Evolutionary conservation across 2,888 invertebrate genomes (phyloP), one percentile per base, ranked within the genome.

Genomic region (Drosophila ochracea): DNA sequence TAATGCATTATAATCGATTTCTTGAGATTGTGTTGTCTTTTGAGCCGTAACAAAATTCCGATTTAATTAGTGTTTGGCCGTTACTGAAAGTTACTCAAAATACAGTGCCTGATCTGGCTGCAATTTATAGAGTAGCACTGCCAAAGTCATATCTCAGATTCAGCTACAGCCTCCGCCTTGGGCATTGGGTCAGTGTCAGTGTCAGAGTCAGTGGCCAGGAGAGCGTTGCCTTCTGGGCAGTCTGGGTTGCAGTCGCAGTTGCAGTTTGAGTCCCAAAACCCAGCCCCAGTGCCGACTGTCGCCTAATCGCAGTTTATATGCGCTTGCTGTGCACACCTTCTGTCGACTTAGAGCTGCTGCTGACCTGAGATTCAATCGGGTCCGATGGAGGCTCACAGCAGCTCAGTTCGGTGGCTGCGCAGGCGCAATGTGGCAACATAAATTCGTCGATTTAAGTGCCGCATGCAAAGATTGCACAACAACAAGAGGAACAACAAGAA

Each of bases 261-360:
- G 33, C 41, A 13, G 25, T 19, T 10, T 2, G 13, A 60, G n/a
- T 19, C 19, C 10, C 59, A 30, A 47, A 16, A 10, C 33, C 33
- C 68, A 28, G 54, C 4, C 33, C 65, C 35, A 13, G 77, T 84
- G 89, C 87, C 84, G 81, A 73, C 86, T 90, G 92, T 92, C 87
- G 85, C 83, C 92, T 92, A 92, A 92, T 92, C 92, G 91, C 89
- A 92, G 89, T 91, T 92, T 92, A 92, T 92, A 91, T 86, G 83
- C 83, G 92, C 88, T 91, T 80, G 83, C 83, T 65, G 91, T 84
- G 85, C 86, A 78, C 85, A 88, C 84, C 83, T 77, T 78, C 77
- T 75, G 84, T 82, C 88, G 79, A 75, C 76, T 89, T 81, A 83
- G 67, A 63, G 78, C 52, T 49, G 25, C 30, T 55, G 13, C 55